phyloP scores from a whole-genome alignment of 2,113 vertebrate genomes.

The Lasiurus borealis region DNA sequence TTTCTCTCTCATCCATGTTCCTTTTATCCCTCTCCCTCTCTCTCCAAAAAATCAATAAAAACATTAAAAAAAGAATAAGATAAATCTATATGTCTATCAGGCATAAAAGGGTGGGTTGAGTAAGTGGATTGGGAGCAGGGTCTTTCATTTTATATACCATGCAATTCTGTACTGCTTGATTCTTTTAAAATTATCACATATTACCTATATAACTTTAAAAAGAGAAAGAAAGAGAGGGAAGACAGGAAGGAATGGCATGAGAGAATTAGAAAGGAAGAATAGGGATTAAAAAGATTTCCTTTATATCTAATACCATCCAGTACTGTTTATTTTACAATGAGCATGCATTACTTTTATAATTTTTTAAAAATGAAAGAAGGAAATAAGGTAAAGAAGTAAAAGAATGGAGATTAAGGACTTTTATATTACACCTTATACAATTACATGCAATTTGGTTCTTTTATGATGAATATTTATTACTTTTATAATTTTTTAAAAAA shows the following conservation, averaged over 20 bases:
- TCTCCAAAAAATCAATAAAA: too few species aligned
- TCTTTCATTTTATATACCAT: background rate
- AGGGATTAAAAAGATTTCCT: background rate
- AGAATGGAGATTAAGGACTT: background rate
- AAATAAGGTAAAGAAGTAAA: background rate
- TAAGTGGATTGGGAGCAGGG: background rate
- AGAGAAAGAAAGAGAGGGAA: background rate
- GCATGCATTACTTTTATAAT: background rate
- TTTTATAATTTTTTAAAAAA: constrained; percentile 23
- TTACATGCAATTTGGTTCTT: background rate
- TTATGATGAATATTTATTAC: background rate
- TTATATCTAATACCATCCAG: background rate
- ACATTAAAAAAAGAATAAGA: constrained; percentile 45
- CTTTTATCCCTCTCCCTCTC: too few species aligned
- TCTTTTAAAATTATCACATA: background rate
- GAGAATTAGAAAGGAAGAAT: background rate
- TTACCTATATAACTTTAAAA: background rate
- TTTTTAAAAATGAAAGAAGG: background rate
- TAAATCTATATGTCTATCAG: background rate
- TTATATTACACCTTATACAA: background rate
- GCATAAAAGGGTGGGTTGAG: background rate
- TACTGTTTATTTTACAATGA: constrained; percentile 5
- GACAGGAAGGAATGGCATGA: background rate
- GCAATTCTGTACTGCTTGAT: background rate
- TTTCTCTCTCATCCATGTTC: too few species aligned